These are phyloP conservation scores for Sthenelais limicola DNA, from an alignment of 2,888 invertebrate genomes.

Conservation along the genomic window DNA sequence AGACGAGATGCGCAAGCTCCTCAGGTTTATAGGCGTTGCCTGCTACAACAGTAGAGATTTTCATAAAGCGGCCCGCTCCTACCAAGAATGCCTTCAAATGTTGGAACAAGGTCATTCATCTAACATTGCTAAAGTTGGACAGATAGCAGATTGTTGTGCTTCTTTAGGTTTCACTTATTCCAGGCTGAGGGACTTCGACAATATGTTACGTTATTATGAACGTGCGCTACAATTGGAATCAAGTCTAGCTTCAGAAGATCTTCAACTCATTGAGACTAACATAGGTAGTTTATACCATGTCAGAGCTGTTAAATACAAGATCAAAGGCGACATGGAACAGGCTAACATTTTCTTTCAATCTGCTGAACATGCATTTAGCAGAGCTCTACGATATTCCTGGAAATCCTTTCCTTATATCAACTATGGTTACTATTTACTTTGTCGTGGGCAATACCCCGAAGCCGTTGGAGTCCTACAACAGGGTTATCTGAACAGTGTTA, in stretches of 20 bases:
- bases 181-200: slow-evolving; percentile 47
- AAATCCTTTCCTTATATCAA: slow-evolving; percentile 51
- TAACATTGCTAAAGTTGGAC: slow-evolving; percentile 37
- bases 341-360: slow-evolving; percentile 36
- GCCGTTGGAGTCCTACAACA: slow-evolving; percentile 44
- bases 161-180: slow-evolving; percentile 48
- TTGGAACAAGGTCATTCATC: slow-evolving; percentile 39
- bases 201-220: slow-evolving; percentile 49
- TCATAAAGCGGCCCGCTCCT: slow-evolving; percentile 42
- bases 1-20: slow-evolving; percentile 45
- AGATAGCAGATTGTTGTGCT: slow-evolving; percentile 49
- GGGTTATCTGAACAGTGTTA: slow-evolving; percentile 50
- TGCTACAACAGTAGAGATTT: slow-evolving; percentile 49
- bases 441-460: slow-evolving; percentile 40
- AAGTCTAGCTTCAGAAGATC: slow-evolving; percentile 44
- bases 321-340: slow-evolving; percentile 23
- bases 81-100: slow-evolving; percentile 47
- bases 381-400: slow-evolving; percentile 49
- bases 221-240: slow-evolving; percentile 44
- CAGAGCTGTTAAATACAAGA: slow-evolving; percentile 43
- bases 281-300: slow-evolving; percentile 51
- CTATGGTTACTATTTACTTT: slow-evolving; percentile 49
- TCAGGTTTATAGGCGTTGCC: slow-evolving; percentile 47
- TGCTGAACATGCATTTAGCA: slow-evolving; percentile 46
- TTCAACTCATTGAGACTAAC: slow-evolving; percentile 49